Evolutionary conservation across 2,888 invertebrate species (phyloP), one percentile per base, ranked within the genome.

Genomic region (Machimus rusticus): DNA sequence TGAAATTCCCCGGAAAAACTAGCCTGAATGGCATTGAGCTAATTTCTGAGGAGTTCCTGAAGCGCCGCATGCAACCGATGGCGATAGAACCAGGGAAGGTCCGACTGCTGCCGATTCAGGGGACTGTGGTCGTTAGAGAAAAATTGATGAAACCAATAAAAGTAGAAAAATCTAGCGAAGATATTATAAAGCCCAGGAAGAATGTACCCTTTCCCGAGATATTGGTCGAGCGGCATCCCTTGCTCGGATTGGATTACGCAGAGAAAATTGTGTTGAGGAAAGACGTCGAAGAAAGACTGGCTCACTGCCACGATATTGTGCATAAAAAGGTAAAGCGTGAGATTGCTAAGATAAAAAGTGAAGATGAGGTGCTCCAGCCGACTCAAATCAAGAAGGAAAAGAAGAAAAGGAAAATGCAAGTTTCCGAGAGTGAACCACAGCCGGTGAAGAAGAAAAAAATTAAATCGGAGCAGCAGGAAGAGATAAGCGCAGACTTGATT

Each of bases 1-100:
- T 86, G 12, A 86, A 86, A 79, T 28, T 86, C 9, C 78, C 86
- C 6, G 86, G 86, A 16, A 86, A 57, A 86, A 23, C 66, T 14
- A 12, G 4, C 4, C 14, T 39, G 6, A 2, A 79, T 2, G 28
- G 3, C 5, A 78, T 86, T 9, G 86, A 86, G 23, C 8, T 23
- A 28, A 31, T 86, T 16, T 55, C 79, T 28, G 86, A 86, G 23
- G 78, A 66, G 57, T 79, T 66, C 51, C 23, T n/a, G 3, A 5
- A 34, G 14, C 16, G 43, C 4, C 34, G 28, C 19, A 31, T n/a
- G 5, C 9, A 34, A 0, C 12, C 76, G 1, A 16, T 76, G 14
- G 76, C 39, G 2, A 2, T 76, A 5, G 9, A 9, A 2, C 39
- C 76, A 14, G 76, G 51, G 14, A 66, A 34, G 3, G 66, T 66